A percentile compares a stretch with the other conserved stretches of the same genome.
Conservation (phyloP, 1,140 invertebrate genomes). For the Delia radicum region DNA sequence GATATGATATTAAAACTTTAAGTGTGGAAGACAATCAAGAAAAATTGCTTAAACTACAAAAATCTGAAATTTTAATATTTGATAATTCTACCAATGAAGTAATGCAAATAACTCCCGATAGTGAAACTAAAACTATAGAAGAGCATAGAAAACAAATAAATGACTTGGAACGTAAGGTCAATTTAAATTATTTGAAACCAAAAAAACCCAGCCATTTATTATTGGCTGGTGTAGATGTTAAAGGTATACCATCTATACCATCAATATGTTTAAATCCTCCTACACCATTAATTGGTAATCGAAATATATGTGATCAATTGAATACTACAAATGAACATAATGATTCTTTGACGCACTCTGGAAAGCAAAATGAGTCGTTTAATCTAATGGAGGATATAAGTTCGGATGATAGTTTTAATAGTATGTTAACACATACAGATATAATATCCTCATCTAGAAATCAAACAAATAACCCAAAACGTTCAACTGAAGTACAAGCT, state of each 20-base stretch:
- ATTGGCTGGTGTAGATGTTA: background rate
- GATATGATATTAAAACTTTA: background rate
- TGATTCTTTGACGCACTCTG: background rate
- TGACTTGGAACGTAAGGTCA: background rate
- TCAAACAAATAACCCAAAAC: background rate
- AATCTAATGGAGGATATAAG: background rate
- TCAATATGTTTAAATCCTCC: constrained; percentile 47
- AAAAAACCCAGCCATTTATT: background rate
- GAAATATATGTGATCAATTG: background rate
- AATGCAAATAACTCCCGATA: constrained; percentile 15
- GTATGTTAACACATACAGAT: background rate
- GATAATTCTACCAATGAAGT: constrained; percentile 29
- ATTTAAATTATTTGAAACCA: background rate
- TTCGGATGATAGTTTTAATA: constrained; percentile 22
- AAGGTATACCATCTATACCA: constrained; percentile 30
- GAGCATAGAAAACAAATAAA: constrained; percentile 1
- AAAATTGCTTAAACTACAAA: constrained; percentile 30
- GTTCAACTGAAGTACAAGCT: background rate
- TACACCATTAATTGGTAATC: constrained; percentile 33
- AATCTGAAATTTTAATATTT: constrained; percentile 31
- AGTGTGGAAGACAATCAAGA: background rate
- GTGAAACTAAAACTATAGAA: background rate
- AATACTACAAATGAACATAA: background rate
- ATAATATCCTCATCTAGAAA: background rate
- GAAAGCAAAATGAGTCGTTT: background rate